Base-by-base conservation (phyloP, 2,888 invertebrate species). In the Clanis bilineata region DNA sequence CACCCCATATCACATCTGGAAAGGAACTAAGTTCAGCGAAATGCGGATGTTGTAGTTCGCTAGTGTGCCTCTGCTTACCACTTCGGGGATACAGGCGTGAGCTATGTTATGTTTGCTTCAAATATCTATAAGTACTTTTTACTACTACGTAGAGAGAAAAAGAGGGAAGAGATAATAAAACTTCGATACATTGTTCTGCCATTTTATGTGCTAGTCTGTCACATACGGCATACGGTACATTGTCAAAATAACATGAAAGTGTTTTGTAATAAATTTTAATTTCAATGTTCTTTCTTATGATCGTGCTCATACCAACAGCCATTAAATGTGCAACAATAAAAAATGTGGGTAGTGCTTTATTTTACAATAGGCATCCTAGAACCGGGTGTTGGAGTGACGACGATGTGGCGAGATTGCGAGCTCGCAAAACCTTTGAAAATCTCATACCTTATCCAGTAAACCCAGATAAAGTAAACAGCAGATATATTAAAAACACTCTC, bases 291-390 rank as follows among this genome's bases (percentile, higher is more conserved):
- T 71, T 82, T 82, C 68, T 77, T 71, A 76, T 82, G 65, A 64
- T 79, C 69, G 63, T 85, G 64, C 62, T 86, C 43, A 69, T 83
- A 71, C 65, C 81, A 67, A 71, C 70, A 64, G 69, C 75, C 64
- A 63, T 76, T 67, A 58, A 61, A 57, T 73, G 59, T 61, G 67
- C 69, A 60, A 62, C 62, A 57, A 74, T 72, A 62, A 69, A 68
- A 64, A 83, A 80, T 74, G 82, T 80, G 39, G 91, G 91, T 47
- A 86, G 83, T 66, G 72, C 83, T 45, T 67, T 92, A 70, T 91
- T 90, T 71, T 72, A 76, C 62, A 79, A 79, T 58, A 78, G 67
- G 64, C 64, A 65, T 39, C 39, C 64, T 21, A 69, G 63, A 61
- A 57, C 64, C 12, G 76, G 79, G 23, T 92, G 90, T 65, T 92